phyloP scores from a whole-genome alignment of 2,113 vertebrate genomes.

The Atlantisia rogersi region DNA sequence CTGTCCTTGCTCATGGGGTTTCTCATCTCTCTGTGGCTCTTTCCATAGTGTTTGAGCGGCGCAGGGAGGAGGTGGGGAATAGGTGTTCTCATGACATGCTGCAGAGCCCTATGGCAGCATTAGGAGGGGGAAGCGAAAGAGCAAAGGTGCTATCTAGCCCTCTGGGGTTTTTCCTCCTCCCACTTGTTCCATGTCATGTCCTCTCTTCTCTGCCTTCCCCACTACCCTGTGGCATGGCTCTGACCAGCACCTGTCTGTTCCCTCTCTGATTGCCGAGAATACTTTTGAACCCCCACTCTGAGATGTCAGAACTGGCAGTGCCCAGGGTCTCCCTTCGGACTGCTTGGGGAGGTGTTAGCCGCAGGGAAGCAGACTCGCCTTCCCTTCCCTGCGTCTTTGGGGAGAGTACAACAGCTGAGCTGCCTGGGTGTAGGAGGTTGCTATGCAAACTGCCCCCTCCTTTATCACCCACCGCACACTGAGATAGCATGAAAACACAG shows the following conservation, averaged over 20 bases:
- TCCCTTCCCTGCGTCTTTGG: constrained; percentile 9
- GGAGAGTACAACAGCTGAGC: constrained; percentile 49
- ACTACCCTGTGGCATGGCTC: not conserved
- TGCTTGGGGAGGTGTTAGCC: not conserved
- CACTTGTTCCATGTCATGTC: not conserved
- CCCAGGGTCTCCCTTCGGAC: not conserved
- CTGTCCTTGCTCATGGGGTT: not conserved
- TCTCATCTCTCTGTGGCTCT: constrained; percentile 9
- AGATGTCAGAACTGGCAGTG: not conserved
- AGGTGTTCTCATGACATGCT: not conserved
- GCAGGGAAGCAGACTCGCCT: not conserved
- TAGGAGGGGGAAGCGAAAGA: not conserved
- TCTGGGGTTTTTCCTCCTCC: not conserved
- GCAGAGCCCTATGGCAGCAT: not conserved
- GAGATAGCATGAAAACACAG: not conserved
- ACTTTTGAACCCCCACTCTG: not conserved
- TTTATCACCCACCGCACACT: constrained; percentile 35
- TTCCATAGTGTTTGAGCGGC: not conserved
- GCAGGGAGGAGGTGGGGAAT: not conserved
- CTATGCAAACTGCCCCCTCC: constrained; percentile 63
- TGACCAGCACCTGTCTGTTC: not conserved
- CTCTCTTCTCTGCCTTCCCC: not conserved
- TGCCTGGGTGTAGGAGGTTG: constrained; percentile 57
- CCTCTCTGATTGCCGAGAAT: not conserved
- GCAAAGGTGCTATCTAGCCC: not conserved